phyloP scores from a whole-genome alignment of 1,140 invertebrate genomes.

The Pseudomyrmex cubaensis region DNA sequence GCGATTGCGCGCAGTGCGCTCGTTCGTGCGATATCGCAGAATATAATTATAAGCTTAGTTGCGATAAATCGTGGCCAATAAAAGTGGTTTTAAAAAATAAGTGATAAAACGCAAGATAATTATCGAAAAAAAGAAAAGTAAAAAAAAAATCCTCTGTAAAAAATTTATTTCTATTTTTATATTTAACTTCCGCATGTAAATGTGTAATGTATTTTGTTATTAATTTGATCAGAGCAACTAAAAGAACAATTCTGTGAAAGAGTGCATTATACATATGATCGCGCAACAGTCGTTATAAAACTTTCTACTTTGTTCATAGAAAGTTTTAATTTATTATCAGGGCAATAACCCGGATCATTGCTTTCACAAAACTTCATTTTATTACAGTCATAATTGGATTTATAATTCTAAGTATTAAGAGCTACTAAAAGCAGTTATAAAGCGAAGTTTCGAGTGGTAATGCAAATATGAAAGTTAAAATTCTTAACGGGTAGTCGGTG shows the following conservation, averaged over 20 bases:
- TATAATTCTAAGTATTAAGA: constrained; percentile 45
- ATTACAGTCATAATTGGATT: constrained; percentile 40
- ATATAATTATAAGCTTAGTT: constrained; percentile 32
- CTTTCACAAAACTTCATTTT: constrained; percentile 32
- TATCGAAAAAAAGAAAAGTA: background rate
- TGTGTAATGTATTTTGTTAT: background rate
- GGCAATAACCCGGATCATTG: constrained; percentile 24
- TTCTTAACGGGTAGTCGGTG: constrained; percentile 29
- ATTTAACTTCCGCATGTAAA: background rate
- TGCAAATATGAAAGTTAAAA: constrained; percentile 46
- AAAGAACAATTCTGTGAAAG: constrained; percentile 3
- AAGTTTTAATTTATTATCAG: constrained; percentile 40
- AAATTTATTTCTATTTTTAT: background rate
- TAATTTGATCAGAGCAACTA: background rate
- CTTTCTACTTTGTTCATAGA: background rate
- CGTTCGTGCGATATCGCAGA: background rate
- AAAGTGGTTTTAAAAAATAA: background rate
- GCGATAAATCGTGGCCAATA: constrained; percentile 5
- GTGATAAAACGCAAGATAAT: background rate
- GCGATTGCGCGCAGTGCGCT: background rate
- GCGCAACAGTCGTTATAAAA: background rate
- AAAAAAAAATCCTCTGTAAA: background rate
- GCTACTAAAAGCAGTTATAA: constrained; percentile 39
- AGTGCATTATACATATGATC: background rate
- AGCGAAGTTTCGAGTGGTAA: constrained; percentile 30